Conservation (phyloP, 2,888 invertebrate genomes). For the Eristalinus sepulchralis region DNA sequence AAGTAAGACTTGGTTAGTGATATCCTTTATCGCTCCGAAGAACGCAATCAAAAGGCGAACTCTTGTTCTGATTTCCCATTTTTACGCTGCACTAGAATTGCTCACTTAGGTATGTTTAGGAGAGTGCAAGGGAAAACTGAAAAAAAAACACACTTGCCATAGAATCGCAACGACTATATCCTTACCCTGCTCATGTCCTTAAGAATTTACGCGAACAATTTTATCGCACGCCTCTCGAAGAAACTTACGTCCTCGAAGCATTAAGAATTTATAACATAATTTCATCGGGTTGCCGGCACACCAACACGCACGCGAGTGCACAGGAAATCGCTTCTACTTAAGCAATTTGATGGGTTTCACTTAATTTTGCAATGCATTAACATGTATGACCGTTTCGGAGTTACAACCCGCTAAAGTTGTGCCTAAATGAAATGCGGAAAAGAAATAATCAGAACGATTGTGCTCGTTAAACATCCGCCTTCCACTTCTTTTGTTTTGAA, state of each 20-base stretch:
- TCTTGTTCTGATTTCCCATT: too few species aligned
- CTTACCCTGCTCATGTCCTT: not conserved
- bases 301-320: not conserved
- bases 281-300: not conserved
- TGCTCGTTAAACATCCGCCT: constrained; percentile 20
- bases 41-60: too few species aligned
- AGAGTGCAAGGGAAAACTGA: too few species aligned
- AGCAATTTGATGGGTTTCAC: constrained; percentile 16
- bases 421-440: constrained; percentile 47
- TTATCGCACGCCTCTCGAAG: not conserved
- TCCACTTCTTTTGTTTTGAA: constrained; percentile 27
- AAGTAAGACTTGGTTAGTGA: too few species aligned
- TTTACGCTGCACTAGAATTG: too few species aligned
- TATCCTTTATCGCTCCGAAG: too few species aligned
- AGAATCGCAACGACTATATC: not conserved
- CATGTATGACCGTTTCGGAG: constrained; percentile 14
- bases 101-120: too few species aligned
- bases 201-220: not conserved
- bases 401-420: constrained; percentile 57
- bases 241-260: not conserved
- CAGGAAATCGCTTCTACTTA: constrained; percentile 2
- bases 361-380: not conserved
- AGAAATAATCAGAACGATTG: constrained; percentile 59
- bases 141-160: not conserved
- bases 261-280: not conserved